Evolutionary conservation across 2,888 invertebrate species (phyloP), one percentile per base, ranked within the genome.

Genomic region (Zygogramma bicolorata): DNA sequence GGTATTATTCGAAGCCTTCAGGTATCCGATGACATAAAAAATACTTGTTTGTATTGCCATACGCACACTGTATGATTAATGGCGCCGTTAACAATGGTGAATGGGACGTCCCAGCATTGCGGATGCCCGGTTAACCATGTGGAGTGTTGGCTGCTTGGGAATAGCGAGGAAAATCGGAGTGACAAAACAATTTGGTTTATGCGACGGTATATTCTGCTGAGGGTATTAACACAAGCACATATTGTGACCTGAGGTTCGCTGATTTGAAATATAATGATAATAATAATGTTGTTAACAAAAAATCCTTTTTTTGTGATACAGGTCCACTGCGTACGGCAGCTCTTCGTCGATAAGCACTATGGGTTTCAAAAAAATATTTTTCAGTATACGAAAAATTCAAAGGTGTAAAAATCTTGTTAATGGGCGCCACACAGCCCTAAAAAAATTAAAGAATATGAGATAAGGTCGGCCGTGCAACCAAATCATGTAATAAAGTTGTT

Each of bases 11-110:
- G 74, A 71, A 75, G 71, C 70, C 85, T 86, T 86, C 87, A 87
- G 87, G 87, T 87, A 87, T 87, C 86, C 87, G 87, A 87, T 87
- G 87, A 88, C 87, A 87, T 88, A 87, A 88, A 88, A 88, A 87
- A 86, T 86, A 87, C 87, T 87, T 88, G 88, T 88, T 88, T 88
- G 87, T 87, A 88, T 86, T 85, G 84, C 85, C 83, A 83, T 84
- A 83, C 84, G 83, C 83, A 82, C 83, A 81, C 82, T 81, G 80
- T 86, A 86, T 87, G 86, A 87, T 88, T 87, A 87, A 87, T 88
- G 84, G 84, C 84, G 73, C 72, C 75, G 76, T 80, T 76, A 80
- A 84, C 85, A 85, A 85, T 85, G 82, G 69, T 75, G 74, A 76
- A 75, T 74, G 65, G 74, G 74, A 75, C 70, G 71, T 70, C 71